A percentile compares a stretch with the other conserved stretches of the same genome.
phyloP scores from a whole-genome alignment of 2,888 invertebrate genomes.

The Andrena trimmerana region DNA sequence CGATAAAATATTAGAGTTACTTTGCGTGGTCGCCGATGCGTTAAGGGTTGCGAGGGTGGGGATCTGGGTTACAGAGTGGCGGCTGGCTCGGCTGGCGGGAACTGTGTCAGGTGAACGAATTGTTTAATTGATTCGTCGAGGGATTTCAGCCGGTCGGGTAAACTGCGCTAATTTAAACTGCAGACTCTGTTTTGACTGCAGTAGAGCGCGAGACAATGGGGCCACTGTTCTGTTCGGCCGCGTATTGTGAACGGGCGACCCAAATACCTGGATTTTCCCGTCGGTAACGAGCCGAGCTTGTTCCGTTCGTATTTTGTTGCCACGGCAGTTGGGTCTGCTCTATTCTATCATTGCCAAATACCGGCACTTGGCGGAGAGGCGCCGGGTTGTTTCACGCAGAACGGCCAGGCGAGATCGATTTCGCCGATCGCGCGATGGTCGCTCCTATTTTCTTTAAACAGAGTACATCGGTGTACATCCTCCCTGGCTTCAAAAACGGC shows the following conservation, averaged over 20 bases:
- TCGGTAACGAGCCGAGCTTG: slow-evolving; percentile 26
- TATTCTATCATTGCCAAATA: slow-evolving; percentile 22
- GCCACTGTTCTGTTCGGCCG: slow-evolving; percentile 42
- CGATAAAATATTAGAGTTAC: not conserved
- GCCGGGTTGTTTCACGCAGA: not conserved
- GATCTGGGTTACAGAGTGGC: slow-evolving; percentile 4
- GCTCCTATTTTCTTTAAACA: not conserved
- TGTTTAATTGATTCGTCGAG: slow-evolving; percentile 35
- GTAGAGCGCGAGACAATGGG: slow-evolving; percentile 39
- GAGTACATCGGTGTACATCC: not conserved
- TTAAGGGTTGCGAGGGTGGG: not conserved
- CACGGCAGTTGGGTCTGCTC: slow-evolving; percentile 36
- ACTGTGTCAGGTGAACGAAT: slow-evolving; percentile 2
- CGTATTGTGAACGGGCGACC: slow-evolving; percentile 53
- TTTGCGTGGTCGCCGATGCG: not conserved
- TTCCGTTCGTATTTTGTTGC: slow-evolving; percentile 37
- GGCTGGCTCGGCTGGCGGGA: not conserved
- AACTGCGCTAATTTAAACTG: slow-evolving; percentile 47
- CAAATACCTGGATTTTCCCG: slow-evolving; percentile 49
- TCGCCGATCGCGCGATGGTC: not conserved
- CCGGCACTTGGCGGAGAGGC: not conserved
- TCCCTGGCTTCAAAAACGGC: not conserved
- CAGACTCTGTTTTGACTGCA: slow-evolving; percentile 49
- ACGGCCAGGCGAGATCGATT: not conserved
- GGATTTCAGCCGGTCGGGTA: slow-evolving; percentile 30